A percentile compares a stretch with the other conserved stretches of the same genome.
Conservation (phyloP, 2,113 vertebrate genomes). For the Limnothrissa miodon region DNA sequence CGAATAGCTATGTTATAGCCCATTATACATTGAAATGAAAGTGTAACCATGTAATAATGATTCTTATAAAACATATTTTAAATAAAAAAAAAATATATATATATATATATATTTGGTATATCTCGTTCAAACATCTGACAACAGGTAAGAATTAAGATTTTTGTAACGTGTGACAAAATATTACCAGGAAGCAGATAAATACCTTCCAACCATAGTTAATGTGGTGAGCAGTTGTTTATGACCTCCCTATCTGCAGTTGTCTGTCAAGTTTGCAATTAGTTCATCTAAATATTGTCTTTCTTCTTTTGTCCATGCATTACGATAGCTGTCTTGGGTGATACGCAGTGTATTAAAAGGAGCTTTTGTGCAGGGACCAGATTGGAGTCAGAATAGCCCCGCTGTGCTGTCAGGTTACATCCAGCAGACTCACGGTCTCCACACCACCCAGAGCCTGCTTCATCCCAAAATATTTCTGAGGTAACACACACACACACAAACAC, state of each 20-base stretch:
- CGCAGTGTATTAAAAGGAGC: constrained; percentile 69
- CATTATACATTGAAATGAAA: neutral
- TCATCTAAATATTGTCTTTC: neutral
- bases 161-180: neutral
- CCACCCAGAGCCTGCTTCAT: constrained; percentile 54
- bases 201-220: neutral
- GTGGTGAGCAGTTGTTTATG: neutral
- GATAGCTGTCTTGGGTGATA: constrained; percentile 63
- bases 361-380: constrained; percentile 66
- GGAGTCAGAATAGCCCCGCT: constrained; percentile 63
- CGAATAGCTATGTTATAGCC: neutral
- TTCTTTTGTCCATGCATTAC: constrained; percentile 52
- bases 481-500: neutral
- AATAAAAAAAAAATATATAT: neutral
- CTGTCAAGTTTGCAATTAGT: neutral
- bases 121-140: no score
- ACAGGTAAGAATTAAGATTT: neutral
- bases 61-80: neutral
- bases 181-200: no score
- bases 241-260: neutral
- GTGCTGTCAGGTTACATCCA: constrained; percentile 68
- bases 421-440: constrained; percentile 69
- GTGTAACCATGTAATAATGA: neutral
- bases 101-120: no score
- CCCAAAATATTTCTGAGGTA: constrained; percentile 59